Base-by-base conservation (phyloP, 2,113 vertebrate species). In the Galeopterus variegatus region DNA sequence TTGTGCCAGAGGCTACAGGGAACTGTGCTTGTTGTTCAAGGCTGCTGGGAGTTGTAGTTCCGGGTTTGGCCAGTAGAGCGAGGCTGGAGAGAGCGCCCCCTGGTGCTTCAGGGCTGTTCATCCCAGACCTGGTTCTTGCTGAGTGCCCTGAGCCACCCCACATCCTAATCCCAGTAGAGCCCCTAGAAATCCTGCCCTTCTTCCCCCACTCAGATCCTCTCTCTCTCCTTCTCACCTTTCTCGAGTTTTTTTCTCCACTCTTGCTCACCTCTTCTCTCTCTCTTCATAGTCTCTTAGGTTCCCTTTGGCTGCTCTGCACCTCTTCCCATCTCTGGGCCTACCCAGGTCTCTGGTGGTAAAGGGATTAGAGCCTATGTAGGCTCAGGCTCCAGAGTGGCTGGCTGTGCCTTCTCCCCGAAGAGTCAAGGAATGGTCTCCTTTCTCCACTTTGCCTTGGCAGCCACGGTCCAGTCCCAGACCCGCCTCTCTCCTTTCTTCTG, bases 11-110 rank as follows among this genome's bases (percentile, higher is more conserved):
- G 50, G 52, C 21, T 6, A 0, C 60, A 4, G 24, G 21, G 75
- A 80, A 73, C 13, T 1, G 21, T 6, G 41, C 24, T 19, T n/a
- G 24, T 41, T 64, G 2, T 54, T 89, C 75, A 41, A 5, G 45
- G 3, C 75, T 94, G 72, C 91, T 88, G 96, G 94, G 94, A 96
- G 85, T 75, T 77, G 93, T 95, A 91, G 85, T 82, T 87, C 31
- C 1, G 0, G 7, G 14, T 26, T 7, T 0, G 0, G 33, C 36
- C 24, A 1, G 13, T 8, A 0, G 0, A 0, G 31, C 3, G 10
- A 19, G 73, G 23, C 12, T 5, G 96, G 62, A 60, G 48, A 45
- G 75, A 90, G 95, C 87, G 64, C 95, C 90, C 95, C 96, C 96
- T 97, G 96, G 90, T 70, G 97, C 72, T 89, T 56, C 54, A 36